Evolutionary conservation across 2,888 invertebrate species (phyloP).

Genomic region (Rhopalosiphum nymphaeae): DNA sequence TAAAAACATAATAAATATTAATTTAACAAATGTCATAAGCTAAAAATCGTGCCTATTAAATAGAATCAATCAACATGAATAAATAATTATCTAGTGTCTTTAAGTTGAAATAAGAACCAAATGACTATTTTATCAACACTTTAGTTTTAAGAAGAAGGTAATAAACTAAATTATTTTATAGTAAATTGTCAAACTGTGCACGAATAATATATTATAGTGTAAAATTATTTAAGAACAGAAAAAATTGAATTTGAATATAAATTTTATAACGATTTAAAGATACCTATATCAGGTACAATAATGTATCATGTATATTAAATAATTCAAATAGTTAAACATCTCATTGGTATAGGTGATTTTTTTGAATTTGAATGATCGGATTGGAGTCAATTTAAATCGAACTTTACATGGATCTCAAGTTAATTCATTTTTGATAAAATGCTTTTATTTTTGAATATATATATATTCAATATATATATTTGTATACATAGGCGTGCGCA

Average conservation of each 20-base stretch:
- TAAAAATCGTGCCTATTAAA: neutral
- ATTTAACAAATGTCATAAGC: neutral
- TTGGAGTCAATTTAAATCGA: constrained; percentile 29
- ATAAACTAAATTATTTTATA: constrained; percentile 28
- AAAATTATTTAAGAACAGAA: neutral
- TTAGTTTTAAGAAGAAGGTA: neutral
- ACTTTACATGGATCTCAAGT: constrained; percentile 29
- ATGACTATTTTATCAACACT: neutral
- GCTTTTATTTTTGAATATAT: constrained; percentile 23
- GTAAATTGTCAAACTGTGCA: constrained; percentile 21
- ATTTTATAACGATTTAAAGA: neutral
- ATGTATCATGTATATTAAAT: neutral
- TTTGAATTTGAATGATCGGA: constrained; percentile 11
- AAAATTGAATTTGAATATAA: constrained; percentile 22
- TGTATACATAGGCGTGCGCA: constrained; percentile 55
- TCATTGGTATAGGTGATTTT: neutral
- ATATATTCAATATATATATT: neutral
- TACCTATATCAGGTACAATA: neutral
- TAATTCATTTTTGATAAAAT: constrained; percentile 33
- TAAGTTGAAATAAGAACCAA: neutral
- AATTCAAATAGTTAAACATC: constrained; percentile 25
- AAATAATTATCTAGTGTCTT: neutral
- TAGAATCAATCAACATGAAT: neutral
- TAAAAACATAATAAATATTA: neutral
- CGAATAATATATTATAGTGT: constrained; percentile 7